Evolutionary conservation across 2,113 vertebrate genomes (phyloP).

Genomic region (Piaya cayana): DNA sequence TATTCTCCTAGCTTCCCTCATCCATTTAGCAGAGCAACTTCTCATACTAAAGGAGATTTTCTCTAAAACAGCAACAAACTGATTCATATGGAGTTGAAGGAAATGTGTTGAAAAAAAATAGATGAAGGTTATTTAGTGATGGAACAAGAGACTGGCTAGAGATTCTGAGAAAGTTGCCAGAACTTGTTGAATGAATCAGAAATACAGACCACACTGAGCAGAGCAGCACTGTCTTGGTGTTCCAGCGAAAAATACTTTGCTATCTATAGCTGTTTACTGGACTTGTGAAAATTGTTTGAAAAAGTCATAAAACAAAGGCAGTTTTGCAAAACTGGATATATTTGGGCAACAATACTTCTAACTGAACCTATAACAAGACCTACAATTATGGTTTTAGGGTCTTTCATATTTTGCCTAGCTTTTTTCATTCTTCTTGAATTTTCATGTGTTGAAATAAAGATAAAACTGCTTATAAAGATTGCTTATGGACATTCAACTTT

Average conservation of each 20-base stretch:
- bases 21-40: neutral
- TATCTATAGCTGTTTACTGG: neutral
- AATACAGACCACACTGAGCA: neutral
- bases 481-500: neutral
- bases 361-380: neutral
- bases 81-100: slow-evolving; percentile 23
- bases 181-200: neutral
- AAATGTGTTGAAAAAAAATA: slow-evolving; percentile 30
- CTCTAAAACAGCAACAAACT: neutral
- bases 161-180: slow-evolving; percentile 11
- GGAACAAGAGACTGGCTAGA: neutral
- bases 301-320: neutral
- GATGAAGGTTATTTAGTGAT: slow-evolving; percentile 28
- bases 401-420: neutral
- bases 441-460: neutral
- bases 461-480: neutral
- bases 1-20: neutral
- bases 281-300: neutral
- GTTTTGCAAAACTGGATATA: neutral
- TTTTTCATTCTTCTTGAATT: neutral
- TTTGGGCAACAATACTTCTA: neutral
- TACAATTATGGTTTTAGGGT: neutral
- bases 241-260: neutral
- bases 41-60: neutral
- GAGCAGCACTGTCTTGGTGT: neutral